Evolutionary conservation across 2,113 vertebrate species (phyloP), one percentile per base, ranked within the genome.

Genomic region (Chionis minor): DNA sequence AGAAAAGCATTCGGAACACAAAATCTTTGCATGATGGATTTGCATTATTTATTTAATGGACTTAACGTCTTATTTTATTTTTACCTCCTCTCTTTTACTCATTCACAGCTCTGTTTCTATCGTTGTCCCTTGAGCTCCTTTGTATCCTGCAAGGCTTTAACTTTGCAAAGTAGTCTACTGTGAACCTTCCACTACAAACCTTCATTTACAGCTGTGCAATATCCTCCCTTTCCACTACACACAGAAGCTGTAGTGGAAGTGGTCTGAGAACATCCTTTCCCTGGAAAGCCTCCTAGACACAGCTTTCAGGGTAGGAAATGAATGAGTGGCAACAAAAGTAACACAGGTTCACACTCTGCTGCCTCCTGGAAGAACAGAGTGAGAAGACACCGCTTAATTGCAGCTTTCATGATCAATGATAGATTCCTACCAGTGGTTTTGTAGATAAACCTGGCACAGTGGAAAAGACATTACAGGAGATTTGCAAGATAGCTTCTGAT

Each of bases 271-370:
- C 28, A 51, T 4, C 12, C 24, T 86, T 84, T 85, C 19, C 14
- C 56, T 91, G 86, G 65, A 92, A 95, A 87, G 30, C 12, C 56
- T 92, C 83, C 49, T 28, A 90, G 88, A 35, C 58, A 63, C 9
- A 74, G 33, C 6, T 75, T 82, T 93, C 74, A 70, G n/a, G 32
- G 42, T 6, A 81, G 38, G 21, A 95, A 93, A 91, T 75, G 30
- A 93, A 88, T 83, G 82, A 81, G 10, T 38, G 47, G 56, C 52
- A 93, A 81, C 79, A 89, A 84, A 93, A 78, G 22, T 74, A 95
- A 72, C 44, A 51, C 14, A 84, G 55, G 84, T 74, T 96, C 80
- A 71, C 82, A 67, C 65, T 88, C 40, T 93, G 55, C 30, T 0
- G 0, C 65, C 24, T 93, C 52, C 70, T 88, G 61, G 71, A 86